phyloP scores from a whole-genome alignment of 2,888 invertebrate genomes.

The Nesidiocoris tenuis region DNA sequence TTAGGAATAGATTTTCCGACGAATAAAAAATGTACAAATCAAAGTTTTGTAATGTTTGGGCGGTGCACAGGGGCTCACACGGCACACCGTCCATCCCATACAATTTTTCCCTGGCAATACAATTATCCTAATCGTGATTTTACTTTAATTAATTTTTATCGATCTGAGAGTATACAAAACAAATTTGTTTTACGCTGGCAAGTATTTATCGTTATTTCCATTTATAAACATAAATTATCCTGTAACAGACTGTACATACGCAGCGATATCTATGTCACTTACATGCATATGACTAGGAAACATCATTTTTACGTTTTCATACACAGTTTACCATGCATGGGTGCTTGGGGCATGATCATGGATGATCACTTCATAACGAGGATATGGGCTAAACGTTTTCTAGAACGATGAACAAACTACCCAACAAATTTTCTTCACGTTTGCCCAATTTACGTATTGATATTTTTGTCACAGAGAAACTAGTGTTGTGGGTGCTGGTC shows the following conservation, averaged over 20 bases:
- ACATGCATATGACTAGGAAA: neutral
- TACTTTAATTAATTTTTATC: neutral
- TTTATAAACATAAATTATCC: neutral
- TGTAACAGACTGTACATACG: neutral
- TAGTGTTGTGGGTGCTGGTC: too few species aligned
- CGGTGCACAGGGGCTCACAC: slow-evolving; percentile 31
- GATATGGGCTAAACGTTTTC: too few species aligned
- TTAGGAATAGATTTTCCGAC: too few species aligned
- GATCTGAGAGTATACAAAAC: neutral
- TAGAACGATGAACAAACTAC: too few species aligned
- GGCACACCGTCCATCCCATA: slow-evolving; percentile 24
- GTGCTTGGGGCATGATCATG: too few species aligned
- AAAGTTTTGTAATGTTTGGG: slow-evolving; percentile 3
- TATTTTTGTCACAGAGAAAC: too few species aligned
- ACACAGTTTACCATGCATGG: neutral
- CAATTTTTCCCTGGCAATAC: neutral
- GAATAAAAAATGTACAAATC: neutral
- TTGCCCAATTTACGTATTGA: too few species aligned
- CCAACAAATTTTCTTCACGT: too few species aligned
- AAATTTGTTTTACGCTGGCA: neutral
- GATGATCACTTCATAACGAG: too few species aligned
- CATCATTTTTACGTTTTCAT: neutral
- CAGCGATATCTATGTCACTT: neutral
- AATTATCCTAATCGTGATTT: slow-evolving; percentile 7
- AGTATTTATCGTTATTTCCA: neutral